phyloP scores from a whole-genome alignment of 2,888 invertebrate genomes.

The Trichopria drosophilae region DNA sequence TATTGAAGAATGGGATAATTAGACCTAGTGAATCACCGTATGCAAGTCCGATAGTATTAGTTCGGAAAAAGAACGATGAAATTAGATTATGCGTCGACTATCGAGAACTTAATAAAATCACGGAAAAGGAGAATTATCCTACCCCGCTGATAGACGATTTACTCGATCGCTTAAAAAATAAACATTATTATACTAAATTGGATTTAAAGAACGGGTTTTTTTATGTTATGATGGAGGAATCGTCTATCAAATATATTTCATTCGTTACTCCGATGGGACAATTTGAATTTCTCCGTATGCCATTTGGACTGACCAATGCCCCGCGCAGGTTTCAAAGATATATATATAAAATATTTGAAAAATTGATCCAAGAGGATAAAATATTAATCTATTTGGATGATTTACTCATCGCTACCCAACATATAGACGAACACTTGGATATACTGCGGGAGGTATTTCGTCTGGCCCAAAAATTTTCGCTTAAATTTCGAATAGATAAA shows the following conservation, averaged over 20 bases:
- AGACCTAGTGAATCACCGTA: slow-evolving; percentile 6
- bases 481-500: slow-evolving; percentile 22
- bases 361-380: slow-evolving; percentile 11
- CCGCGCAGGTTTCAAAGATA: slow-evolving; percentile 13
- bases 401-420: slow-evolving; percentile 16
- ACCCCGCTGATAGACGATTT: slow-evolving; percentile 13
- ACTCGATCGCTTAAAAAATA: slow-evolving; percentile 3
- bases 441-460: slow-evolving; percentile 20
- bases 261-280: slow-evolving; percentile 16
- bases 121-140: slow-evolving; percentile 9
- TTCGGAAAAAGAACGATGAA: slow-evolving; percentile 9
- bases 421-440: slow-evolving; percentile 12
- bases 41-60: slow-evolving; percentile 11
- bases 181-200: slow-evolving; percentile 7
- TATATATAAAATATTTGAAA: slow-evolving; percentile 1
- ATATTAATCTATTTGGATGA: slow-evolving; percentile 21
- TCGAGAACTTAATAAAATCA: slow-evolving; percentile 15
- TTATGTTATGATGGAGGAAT: slow-evolving; percentile 15
- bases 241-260: slow-evolving; percentile 12
- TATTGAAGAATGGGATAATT: slow-evolving; percentile 1
- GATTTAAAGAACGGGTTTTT: slow-evolving; percentile 18
- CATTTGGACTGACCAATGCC: slow-evolving; percentile 19
- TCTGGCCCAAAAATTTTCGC: slow-evolving; percentile 9
- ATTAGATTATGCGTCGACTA: slow-evolving; percentile 6
- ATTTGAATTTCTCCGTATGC: slow-evolving; percentile 11